phyloP scores from a whole-genome alignment of 2,113 vertebrate genomes.

The Apaloderma vittatum region DNA sequence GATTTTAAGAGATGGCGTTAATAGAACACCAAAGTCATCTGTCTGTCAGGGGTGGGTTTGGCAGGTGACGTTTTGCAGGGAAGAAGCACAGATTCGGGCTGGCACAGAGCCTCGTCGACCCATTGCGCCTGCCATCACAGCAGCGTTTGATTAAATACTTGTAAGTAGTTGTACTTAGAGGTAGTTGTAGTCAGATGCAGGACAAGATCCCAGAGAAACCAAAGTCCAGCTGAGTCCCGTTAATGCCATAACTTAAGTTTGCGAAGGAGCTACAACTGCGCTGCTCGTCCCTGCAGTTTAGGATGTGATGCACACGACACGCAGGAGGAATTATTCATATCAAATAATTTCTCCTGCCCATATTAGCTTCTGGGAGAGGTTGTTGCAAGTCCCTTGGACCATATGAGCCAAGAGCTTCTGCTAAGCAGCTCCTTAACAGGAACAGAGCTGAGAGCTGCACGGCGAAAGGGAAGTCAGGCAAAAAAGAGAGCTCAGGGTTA shows the following conservation, averaged over 20 bases:
- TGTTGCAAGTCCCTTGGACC: not conserved
- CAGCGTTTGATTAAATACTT: not conserved
- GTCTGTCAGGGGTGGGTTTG: not conserved
- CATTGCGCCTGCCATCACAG: rapidly evolving
- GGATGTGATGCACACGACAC: not conserved
- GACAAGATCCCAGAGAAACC: not conserved
- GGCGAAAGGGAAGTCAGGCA: not conserved
- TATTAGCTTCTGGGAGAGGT: not conserved
- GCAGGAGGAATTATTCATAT: not conserved
- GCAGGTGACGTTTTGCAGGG: rapidly evolving
- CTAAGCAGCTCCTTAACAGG: not conserved
- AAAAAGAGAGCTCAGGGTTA: not conserved
- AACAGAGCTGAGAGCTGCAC: rapidly evolving
- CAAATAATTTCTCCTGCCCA: not conserved
- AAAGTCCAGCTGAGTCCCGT: not conserved
- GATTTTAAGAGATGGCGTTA: rapidly evolving
- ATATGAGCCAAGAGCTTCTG: not conserved
- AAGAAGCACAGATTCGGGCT: rapidly evolving
- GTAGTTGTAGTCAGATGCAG: not conserved
- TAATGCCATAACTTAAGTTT: not conserved
- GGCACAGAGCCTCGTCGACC: not conserved
- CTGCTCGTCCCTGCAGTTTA: not conserved
- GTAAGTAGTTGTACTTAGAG: not conserved
- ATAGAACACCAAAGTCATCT: rapidly evolving
- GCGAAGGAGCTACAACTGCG: rapidly evolving